Evolutionary conservation across 2,113 vertebrate species (phyloP).

Genomic region (Tautogolabrus adspersus): DNA sequence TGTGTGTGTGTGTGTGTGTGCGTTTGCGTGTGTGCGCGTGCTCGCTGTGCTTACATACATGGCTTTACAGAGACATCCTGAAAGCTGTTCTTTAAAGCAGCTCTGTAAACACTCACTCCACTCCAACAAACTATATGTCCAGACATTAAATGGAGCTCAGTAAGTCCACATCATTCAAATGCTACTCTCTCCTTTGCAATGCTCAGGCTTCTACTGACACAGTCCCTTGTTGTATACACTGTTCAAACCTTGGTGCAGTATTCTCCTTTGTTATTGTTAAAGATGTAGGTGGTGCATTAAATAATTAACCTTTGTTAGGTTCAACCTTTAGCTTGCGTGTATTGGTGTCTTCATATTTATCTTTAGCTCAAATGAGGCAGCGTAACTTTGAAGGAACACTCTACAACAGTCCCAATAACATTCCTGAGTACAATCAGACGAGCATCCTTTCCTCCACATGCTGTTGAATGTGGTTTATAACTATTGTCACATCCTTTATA

Average conservation of each 20-base stretch:
- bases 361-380: too few relatives aligned
- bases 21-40: conserved; percentile 8
- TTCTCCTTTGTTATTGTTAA: too few relatives aligned
- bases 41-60: conserved; percentile 9
- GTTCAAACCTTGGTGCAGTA: too few relatives aligned
- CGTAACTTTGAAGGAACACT: too few relatives aligned
- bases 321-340: too few relatives aligned
- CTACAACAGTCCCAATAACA: too few relatives aligned
- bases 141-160: conserved; percentile 13
- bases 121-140: not conserved
- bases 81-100: not conserved
- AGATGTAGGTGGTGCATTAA: too few relatives aligned
- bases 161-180: conserved; percentile 9
- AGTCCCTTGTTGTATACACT: conserved; percentile 1
- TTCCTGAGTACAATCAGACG: not conserved
- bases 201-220: conserved; percentile 47
- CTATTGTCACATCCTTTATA: conserved; percentile 16
- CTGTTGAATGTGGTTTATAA: conserved; percentile 28
- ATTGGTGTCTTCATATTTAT: too few relatives aligned
- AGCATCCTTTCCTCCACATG: not conserved
- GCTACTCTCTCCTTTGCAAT: conserved; percentile 34
- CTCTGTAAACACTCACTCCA: conserved; percentile 30
- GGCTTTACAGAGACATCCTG: conserved; percentile 30
- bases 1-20: conserved; percentile 11
- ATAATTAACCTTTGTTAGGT: not conserved